Evolutionary conservation across 2,797 vertebrate species (phyloP).

Genomic region (Labeo calbasu): DNA sequence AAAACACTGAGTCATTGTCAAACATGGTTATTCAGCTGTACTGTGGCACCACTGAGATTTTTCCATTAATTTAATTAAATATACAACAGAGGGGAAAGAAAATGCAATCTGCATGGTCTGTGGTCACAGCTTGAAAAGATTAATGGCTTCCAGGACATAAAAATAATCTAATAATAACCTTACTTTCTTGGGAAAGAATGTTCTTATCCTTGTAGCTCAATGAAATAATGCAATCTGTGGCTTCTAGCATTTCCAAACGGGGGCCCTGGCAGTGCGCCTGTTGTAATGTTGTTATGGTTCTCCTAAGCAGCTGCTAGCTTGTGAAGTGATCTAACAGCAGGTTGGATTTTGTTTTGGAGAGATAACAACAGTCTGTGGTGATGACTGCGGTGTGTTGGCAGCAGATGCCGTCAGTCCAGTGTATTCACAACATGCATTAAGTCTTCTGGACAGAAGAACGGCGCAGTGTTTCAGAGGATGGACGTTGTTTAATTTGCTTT

Average conservation of each 20-base stretch:
- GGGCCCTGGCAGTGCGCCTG: neutral
- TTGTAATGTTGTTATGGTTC: constrained; percentile 7
- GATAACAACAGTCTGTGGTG: constrained; percentile 32
- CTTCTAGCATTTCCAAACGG: constrained; percentile 12
- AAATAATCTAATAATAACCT: constrained; percentile 47
- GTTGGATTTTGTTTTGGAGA: constrained; percentile 27
- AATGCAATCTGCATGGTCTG: constrained; percentile 45
- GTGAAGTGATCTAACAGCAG: constrained; percentile 36
- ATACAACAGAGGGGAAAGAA: constrained; percentile 40
- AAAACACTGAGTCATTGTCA: constrained; percentile 26
- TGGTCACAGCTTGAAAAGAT: constrained; percentile 49
- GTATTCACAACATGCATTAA: constrained; percentile 7
- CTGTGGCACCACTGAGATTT: constrained; percentile 26
- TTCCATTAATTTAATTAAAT: constrained; percentile 42
- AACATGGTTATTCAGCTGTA: constrained; percentile 15
- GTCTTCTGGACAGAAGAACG: neutral
- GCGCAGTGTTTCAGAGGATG: neutral
- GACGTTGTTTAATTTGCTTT: constrained; percentile 12
- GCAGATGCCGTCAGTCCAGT: neutral
- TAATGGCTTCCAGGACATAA: constrained; percentile 43
- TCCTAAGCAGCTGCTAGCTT: constrained; percentile 27
- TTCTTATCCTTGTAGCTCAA: constrained; percentile 23
- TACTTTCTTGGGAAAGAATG: constrained; percentile 22
- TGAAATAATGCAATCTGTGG: constrained; percentile 32
- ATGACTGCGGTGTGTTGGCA: constrained; percentile 11